These are phyloP conservation scores for Andrena flavipes DNA, from an alignment of 2,888 invertebrate species.

Conservation along the genomic window DNA sequence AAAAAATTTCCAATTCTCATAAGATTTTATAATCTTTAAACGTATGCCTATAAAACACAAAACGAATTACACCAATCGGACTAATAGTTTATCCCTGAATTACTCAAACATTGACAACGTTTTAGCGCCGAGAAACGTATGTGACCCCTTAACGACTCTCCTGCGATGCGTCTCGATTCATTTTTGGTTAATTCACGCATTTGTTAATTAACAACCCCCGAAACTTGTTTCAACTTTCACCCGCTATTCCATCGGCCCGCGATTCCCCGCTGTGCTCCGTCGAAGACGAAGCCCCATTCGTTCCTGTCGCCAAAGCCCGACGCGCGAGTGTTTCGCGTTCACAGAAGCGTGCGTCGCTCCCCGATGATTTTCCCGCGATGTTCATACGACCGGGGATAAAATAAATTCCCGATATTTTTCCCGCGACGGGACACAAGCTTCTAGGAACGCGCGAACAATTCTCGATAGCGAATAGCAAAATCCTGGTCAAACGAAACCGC, in stretches of 20 bases:
- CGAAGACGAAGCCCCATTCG: background rate
- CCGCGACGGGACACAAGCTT: background rate
- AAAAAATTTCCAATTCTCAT: too few species aligned
- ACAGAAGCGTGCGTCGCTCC: background rate
- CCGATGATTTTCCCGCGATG: background rate
- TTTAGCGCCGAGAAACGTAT: too few species aligned
- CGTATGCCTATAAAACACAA: too few species aligned
- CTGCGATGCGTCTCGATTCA: too few species aligned
- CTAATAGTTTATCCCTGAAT: too few species aligned
- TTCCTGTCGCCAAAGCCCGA: background rate
- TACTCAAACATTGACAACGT: too few species aligned
- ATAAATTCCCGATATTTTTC: background rate
- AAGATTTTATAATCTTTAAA: too few species aligned
- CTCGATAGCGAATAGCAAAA: background rate
- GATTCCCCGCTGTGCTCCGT: background rate
- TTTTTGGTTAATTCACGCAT: conserved; percentile 5
- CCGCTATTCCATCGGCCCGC: background rate
- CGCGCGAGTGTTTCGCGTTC: too few species aligned
- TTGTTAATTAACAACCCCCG: background rate
- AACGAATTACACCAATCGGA: too few species aligned
- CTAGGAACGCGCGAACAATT: background rate
- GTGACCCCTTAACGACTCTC: too few species aligned
- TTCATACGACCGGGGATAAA: background rate
- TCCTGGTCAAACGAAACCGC: background rate
- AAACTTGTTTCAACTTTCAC: conserved; percentile 26